Evolutionary conservation across 2,113 vertebrate species (phyloP).

Genomic region (Burhinus bistriatus): DNA sequence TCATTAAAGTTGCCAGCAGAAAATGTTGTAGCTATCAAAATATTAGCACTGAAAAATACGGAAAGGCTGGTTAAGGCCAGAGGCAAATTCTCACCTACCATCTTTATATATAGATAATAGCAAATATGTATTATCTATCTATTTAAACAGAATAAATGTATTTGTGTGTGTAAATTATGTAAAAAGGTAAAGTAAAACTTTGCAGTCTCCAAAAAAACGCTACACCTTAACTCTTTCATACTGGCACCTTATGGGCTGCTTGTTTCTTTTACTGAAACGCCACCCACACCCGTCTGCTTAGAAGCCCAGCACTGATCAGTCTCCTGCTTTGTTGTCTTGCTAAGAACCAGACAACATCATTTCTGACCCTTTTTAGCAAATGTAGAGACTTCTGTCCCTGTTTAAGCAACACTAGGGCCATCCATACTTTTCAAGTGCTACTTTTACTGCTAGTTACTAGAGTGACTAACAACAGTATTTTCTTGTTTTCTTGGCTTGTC

Average conservation of each 20-base stretch:
- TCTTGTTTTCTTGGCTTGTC: background rate
- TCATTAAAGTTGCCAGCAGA: background rate
- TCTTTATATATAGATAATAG: background rate
- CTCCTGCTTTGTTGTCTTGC: background rate
- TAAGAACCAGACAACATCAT: background rate
- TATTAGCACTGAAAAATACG: background rate
- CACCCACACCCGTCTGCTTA: background rate
- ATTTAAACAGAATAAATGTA: background rate
- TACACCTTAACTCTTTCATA: background rate
- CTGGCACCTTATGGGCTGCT: background rate
- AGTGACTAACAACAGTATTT: background rate
- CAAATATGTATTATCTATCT: background rate
- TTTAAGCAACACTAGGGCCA: background rate
- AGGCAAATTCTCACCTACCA: background rate
- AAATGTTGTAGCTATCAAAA: background rate
- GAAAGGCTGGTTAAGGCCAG: background rate
- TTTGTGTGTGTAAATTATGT: background rate
- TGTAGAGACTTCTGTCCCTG: background rate
- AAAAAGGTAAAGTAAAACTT: background rate
- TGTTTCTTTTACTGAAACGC: background rate
- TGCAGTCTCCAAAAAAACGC: accelerated
- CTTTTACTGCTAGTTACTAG: background rate
- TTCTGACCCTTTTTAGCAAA: background rate
- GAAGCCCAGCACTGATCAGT: background rate
- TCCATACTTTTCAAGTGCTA: background rate